A percentile compares a stretch with the other conserved stretches of the same genome.
These are phyloP conservation scores for Nephrotoma flavescens DNA, from an alignment of 2,888 invertebrate species.

Conservation along the genomic window DNA sequence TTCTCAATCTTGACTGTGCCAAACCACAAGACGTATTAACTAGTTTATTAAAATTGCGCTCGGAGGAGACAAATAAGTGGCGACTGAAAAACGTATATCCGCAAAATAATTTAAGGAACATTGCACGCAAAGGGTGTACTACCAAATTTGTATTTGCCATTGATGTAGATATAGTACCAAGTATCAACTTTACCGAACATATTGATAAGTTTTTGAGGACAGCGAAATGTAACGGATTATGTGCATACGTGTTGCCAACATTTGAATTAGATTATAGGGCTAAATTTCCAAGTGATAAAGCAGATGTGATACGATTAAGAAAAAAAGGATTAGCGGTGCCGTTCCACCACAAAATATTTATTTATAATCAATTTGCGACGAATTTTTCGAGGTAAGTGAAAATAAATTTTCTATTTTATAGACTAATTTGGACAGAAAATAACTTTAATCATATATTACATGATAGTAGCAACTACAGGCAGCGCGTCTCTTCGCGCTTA, in stretches of 20 bases:
- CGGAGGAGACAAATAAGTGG: slow-evolving; percentile 53
- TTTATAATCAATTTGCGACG: slow-evolving; percentile 82
- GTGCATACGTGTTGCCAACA: slow-evolving; percentile 82
- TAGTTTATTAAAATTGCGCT: slow-evolving; percentile 42
- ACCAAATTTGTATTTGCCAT: slow-evolving; percentile 67
- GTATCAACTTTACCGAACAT: slow-evolving; percentile 50
- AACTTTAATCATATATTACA: too few relatives aligned
- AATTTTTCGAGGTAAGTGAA: slow-evolving; percentile 64
- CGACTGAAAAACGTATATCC: slow-evolving; percentile 65
- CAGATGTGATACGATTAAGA: slow-evolving; percentile 57
- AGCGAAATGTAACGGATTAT: slow-evolving; percentile 44
- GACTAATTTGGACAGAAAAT: too few relatives aligned
- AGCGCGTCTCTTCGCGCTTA: too few relatives aligned
- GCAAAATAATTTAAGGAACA: slow-evolving; percentile 76
- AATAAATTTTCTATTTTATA: not conserved
- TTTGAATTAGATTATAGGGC: slow-evolving; percentile 73
- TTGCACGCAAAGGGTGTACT: slow-evolving; percentile 74
- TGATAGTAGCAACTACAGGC: too few relatives aligned
- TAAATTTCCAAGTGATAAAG: slow-evolving; percentile 66
- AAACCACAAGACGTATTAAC: slow-evolving; percentile 49
- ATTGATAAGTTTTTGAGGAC: slow-evolving; percentile 52
- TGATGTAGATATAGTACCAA: slow-evolving; percentile 80
- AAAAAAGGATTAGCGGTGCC: slow-evolving; percentile 71
- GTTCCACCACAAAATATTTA: slow-evolving; percentile 82
- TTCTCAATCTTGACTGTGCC: slow-evolving; percentile 42